Percentiles rank a stretch among this genome's conserved stretches.
phyloP scores from a whole-genome alignment of 30 jellyfish, hydroid and myxozoan genomes.

The Aurelia aurita complex sp. Pacific region DNA sequence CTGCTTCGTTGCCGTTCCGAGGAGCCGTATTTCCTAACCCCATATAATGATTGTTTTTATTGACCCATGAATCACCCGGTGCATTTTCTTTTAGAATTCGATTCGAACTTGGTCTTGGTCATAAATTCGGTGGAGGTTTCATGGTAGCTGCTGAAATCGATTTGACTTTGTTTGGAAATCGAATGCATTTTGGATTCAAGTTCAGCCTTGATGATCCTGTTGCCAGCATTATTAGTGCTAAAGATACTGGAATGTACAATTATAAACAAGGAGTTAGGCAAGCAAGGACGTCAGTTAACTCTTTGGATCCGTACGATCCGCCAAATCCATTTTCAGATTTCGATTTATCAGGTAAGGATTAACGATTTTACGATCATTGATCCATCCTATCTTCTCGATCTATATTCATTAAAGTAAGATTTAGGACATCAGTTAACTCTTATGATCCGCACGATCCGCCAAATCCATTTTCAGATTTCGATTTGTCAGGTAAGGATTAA shows the following conservation, averaged over 20 bases:
- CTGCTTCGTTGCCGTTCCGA: no score
- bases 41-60: no score
- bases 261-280: slow-evolving; percentile 92
- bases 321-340: slow-evolving; percentile 97
- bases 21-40: no score
- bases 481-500: slow-evolving; percentile 74
- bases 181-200: slow-evolving; percentile 83
- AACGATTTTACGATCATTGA: neutral
- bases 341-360: slow-evolving; percentile 83
- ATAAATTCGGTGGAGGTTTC: slow-evolving; percentile 87
- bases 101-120: slow-evolving; percentile 95
- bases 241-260: slow-evolving; percentile 79
- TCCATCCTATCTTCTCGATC: neutral
- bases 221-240: slow-evolving; percentile 75
- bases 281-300: slow-evolving; percentile 75
- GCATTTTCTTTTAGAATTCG: slow-evolving; percentile 64
- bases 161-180: slow-evolving; percentile 83
- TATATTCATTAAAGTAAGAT: neutral
- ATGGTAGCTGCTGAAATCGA: slow-evolving; percentile 99
- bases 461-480: slow-evolving; percentile 95
- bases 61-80: no score
- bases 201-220: slow-evolving; percentile 84
- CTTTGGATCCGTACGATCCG: slow-evolving; percentile 86
- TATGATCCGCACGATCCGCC: slow-evolving; percentile 93
- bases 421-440: slow-evolving; percentile 71